These are phyloP conservation scores for Melieria crassipennis DNA, from an alignment of 2,888 invertebrate species.

Conservation along the genomic window DNA sequence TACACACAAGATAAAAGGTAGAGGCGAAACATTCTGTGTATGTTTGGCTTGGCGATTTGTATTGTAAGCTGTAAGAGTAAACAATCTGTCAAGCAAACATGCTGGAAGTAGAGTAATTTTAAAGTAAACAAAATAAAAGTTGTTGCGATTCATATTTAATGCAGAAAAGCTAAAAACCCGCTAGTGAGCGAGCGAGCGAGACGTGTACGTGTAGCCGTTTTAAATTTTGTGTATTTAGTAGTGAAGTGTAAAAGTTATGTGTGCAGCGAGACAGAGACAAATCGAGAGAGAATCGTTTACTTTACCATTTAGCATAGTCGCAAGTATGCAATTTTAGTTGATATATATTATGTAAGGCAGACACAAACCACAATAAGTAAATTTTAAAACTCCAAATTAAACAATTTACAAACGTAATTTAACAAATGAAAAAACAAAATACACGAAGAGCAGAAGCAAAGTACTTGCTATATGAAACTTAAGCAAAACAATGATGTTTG, in stretches of 20 bases:
- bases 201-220: too few species aligned
- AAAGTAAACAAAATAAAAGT: slow-evolving; percentile 34
- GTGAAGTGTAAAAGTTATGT: slow-evolving; percentile 19
- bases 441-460: slow-evolving; percentile 2
- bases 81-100: too few species aligned
- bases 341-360: not conserved
- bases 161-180: too few species aligned
- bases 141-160: slow-evolving; percentile 41
- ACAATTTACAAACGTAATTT: not conserved
- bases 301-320: slow-evolving; percentile 7
- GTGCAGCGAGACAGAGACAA: not conserved
- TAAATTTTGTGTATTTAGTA: too few species aligned
- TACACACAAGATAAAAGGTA: slow-evolving; percentile 1
- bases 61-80: not conserved
- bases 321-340: slow-evolving; percentile 29
- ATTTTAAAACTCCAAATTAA: slow-evolving; percentile 21
- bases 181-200: too few species aligned
- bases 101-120: too few species aligned
- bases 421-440: slow-evolving; percentile 15
- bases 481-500: slow-evolving; percentile 23
- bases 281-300: slow-evolving; percentile 12
- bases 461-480: too few species aligned
- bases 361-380: slow-evolving; percentile 21
- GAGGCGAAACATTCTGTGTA: too few species aligned
- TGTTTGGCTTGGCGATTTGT: not conserved